Evolutionary conservation across 2,113 vertebrate species (phyloP), one percentile per base, ranked within the genome.

Genomic region (Austrofundulus limnaeus): DNA sequence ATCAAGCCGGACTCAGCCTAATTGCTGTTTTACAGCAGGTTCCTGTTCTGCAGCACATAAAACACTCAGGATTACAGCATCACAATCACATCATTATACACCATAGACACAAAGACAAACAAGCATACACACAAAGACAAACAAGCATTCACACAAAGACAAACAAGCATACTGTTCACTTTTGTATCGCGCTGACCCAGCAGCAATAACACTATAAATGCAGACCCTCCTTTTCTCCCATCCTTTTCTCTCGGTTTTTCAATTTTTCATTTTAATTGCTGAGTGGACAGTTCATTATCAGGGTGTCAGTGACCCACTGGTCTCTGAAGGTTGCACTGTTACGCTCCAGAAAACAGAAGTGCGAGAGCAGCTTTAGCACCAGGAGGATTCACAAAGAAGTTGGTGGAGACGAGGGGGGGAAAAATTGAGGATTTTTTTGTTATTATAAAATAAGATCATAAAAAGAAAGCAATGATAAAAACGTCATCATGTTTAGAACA

Each of bases 261-360:
- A 87, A 82, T 85, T 85, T 85, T 86, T 88, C 79, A 90, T 89
- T 86, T 88, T 88, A 91, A 91, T 91, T 92, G 86, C 83, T 80
- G 79, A 79, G 67, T 73, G 71, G 89, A 90, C 88, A 90, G 89
- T 85, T 91, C 83, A 92, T 91, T 91, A 90, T 90, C 75, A 76
- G 79, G 63, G 57, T 64, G 80, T 88, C 84, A 88, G 85, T 84
- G 82, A 91, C 84, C 83, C 78, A 66, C n/a, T 72, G 85, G 81
- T 85, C 71, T 84, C 86, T 85, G 76, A 89, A 88, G 81, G 88
- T 87, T 81, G 81, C 66, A 56, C 61, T 56, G 84, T 69, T 87
- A 77, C 74, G 72, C 80, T 85, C 75, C 72, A 72, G 61, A 77
- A 87, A 72, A 82, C 59, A 86, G 72, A 70, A 73, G 75, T 42